A percentile compares a stretch with the other conserved stretches of the same genome.
phyloP scores from a whole-genome alignment of 2,797 vertebrate genomes.

The Gila robusta region DNA sequence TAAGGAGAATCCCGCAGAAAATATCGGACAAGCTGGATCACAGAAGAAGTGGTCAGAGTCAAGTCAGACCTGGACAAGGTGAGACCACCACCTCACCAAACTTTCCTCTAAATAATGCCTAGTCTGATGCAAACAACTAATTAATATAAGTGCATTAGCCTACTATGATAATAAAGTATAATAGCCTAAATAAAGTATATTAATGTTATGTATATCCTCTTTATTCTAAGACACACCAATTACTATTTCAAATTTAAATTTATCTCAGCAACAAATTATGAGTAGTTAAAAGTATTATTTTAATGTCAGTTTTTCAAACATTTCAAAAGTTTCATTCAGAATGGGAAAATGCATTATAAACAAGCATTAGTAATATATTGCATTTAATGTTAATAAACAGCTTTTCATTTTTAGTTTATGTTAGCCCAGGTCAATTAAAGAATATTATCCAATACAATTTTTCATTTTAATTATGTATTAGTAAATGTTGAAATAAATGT shows the following conservation, averaged over 20 bases:
- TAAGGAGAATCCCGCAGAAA: conserved; percentile 76
- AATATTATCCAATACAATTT: background rate
- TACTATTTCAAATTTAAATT: background rate
- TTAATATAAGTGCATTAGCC: background rate
- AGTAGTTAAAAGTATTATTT: background rate
- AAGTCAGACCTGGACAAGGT: conserved; percentile 86
- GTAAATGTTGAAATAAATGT: background rate
- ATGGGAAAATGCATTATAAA: background rate
- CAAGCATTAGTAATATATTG: background rate
- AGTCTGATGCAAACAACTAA: background rate
- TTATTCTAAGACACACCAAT: background rate
- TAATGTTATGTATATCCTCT: background rate
- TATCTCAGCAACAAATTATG: background rate
- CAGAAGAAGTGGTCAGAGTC: conserved; percentile 81
- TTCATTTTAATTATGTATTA: background rate
- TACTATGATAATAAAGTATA: background rate
- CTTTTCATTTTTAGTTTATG: background rate
- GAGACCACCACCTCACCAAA: conserved; percentile 57
- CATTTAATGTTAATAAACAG: background rate
- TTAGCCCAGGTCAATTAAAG: background rate
- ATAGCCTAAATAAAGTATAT: background rate
- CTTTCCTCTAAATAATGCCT: background rate
- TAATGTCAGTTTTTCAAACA: conserved; percentile 1
- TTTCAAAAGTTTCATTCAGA: background rate
- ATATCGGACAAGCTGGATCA: conserved; percentile 70